These are phyloP conservation scores for Standfussiana lucernea DNA, from an alignment of 2,888 invertebrate genomes.

Conservation along the genomic window DNA sequence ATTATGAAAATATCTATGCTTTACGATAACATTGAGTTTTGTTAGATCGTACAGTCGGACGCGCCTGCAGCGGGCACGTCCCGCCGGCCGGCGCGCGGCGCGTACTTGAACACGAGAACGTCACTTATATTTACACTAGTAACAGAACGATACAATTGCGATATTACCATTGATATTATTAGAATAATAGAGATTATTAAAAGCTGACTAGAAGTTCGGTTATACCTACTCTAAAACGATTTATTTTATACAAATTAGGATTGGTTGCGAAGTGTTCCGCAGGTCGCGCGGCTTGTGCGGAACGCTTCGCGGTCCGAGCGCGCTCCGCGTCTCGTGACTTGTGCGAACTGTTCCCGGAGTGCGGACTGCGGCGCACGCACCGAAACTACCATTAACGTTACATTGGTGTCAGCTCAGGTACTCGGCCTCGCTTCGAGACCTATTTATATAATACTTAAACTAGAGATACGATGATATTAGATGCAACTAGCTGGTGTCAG, in stretches of 20 bases:
- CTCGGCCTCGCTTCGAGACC: slow-evolving; percentile 84
- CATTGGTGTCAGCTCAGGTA: slow-evolving; percentile 86
- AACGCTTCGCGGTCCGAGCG: slow-evolving; percentile 62
- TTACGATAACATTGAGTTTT: slow-evolving; percentile 83
- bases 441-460: slow-evolving; percentile 77
- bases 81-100: slow-evolving; percentile 50
- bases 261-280: slow-evolving; percentile 64
- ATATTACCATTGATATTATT: slow-evolving; percentile 84
- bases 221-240: slow-evolving; percentile 85
- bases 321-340: slow-evolving; percentile 61
- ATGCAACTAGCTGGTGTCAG: slow-evolving; percentile 85
- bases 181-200: slow-evolving; percentile 88
- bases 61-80: slow-evolving; percentile 65
- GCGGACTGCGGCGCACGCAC: slow-evolving; percentile 49
- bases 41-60: slow-evolving; percentile 74
- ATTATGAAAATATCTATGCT: slow-evolving; percentile 89
- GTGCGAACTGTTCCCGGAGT: slow-evolving; percentile 63
- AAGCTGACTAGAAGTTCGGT: slow-evolving; percentile 90
- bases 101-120: slow-evolving; percentile 82
- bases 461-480: slow-evolving; percentile 79
- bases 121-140: slow-evolving; percentile 83
- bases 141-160: slow-evolving; percentile 83
- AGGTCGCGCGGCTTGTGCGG: slow-evolving; percentile 52
- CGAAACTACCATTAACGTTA: slow-evolving; percentile 76
- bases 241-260: slow-evolving; percentile 78